Base-by-base conservation (phyloP, 1,140 invertebrate genomes). In the Aplysia californica region DNA sequence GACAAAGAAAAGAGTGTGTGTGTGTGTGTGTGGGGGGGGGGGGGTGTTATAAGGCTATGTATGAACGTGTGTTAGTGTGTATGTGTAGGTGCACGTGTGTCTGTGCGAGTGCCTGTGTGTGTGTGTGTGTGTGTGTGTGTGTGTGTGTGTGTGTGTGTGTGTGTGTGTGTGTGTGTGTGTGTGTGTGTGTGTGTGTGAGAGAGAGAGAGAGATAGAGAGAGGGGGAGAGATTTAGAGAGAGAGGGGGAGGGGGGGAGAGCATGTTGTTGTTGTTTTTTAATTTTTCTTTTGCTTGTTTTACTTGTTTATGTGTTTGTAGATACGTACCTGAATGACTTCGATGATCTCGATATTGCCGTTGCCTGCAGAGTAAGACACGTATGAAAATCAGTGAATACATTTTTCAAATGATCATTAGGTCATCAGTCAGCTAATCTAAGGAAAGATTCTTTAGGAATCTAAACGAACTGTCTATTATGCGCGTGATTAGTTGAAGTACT, bases 31-130 rank as follows among this genome's bases (percentile, higher is more conserved):
- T n/a, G 10, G 26, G 26, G 6, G 15, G 15, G 15, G 20, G 6
- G 26, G 10, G 26, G 20, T 66, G 64, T 66, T 18, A 33, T 21
- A 18, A 15, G 15, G 33, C 10, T 20, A 26, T 61, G 59, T 61
- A 6, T 61, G 59, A 15, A 10, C 29, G 10, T 26, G 31, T 6
- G 29, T 66, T 21, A 33, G 31, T 26, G 29, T 66, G 15, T 66
- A 35, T 26, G 31, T 15, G 29, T 15, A 20, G 29, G 67, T 20
- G 35, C 50, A 3, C 31, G n/a, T 29, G 35, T 39, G 67, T 71
- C 26, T 71, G 68, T 55, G 68, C 58, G 68, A 55, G 26, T 56
- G 23, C 35, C n/a, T 71, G 68, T 29, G 41, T 71, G 23, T 71
- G 41, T 44, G 41, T 55, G n/a, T 71, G 68, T 44, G 68, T 71